Evolutionary conservation across 2,113 vertebrate species (phyloP).

Genomic region (Malurus cyaneus): DNA sequence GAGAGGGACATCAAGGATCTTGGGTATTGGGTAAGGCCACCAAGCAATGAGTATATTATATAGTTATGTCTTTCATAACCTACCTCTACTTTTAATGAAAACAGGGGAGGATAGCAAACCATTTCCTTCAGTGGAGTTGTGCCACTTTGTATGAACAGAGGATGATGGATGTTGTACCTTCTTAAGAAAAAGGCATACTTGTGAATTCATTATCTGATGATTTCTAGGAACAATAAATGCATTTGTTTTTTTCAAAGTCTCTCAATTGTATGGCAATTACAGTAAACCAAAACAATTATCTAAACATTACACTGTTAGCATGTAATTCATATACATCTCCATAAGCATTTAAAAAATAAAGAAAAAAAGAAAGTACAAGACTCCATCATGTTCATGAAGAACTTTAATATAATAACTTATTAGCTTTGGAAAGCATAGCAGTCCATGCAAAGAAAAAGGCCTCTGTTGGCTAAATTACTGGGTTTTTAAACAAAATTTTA

Average conservation of each 20-base stretch:
- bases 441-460: not conserved
- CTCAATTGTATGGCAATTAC: not conserved
- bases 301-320: not conserved
- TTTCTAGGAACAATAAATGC: not conserved
- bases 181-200: not conserved
- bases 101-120: not conserved
- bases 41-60: not conserved
- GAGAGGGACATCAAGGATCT: not conserved
- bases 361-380: not conserved
- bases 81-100: not conserved
- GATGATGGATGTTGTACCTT: not conserved
- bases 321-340: not conserved
- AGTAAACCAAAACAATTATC: not conserved
- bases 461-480: not conserved
- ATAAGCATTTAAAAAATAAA: not conserved
- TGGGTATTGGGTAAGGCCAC: not conserved
- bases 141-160: not conserved
- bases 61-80: not conserved
- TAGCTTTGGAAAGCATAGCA: not conserved
- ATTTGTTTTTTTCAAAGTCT: not conserved
- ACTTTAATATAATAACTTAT: not conserved
- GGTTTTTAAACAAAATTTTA: not conserved
- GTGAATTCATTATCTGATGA: not conserved
- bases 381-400: not conserved
- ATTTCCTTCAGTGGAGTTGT: not conserved